Conservation (phyloP, 1,140 invertebrate genomes). For the Penaeus chinensis region DNA sequence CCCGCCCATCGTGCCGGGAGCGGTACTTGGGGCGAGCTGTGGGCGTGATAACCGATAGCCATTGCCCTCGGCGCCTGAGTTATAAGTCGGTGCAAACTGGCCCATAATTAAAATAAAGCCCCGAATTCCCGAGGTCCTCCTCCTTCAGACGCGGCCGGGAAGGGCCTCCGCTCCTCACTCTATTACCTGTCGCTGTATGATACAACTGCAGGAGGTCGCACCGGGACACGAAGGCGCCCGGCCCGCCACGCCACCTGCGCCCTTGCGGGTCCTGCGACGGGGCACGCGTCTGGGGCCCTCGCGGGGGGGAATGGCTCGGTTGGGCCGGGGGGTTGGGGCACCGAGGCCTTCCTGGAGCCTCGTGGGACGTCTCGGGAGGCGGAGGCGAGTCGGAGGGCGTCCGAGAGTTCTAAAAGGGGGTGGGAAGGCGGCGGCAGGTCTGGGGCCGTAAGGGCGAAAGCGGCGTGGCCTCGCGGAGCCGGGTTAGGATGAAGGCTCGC, state of each 20-base stretch:
- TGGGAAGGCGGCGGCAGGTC: background rate
- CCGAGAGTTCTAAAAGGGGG: too few species aligned
- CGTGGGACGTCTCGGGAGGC: too few species aligned
- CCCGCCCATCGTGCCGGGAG: too few species aligned
- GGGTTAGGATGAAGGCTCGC: slow-evolving; percentile 28
- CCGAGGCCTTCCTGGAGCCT: too few species aligned
- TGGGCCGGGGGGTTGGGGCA: too few species aligned
- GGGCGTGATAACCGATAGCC: slow-evolving; percentile 50
- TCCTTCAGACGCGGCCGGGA: slow-evolving; percentile 46
- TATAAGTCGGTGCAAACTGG: slow-evolving; percentile 26
- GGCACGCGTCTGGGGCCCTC: too few species aligned
- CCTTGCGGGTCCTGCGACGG: background rate
- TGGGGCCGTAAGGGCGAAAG: slow-evolving; percentile 7
- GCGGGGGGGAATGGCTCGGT: too few species aligned
- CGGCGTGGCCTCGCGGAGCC: background rate
- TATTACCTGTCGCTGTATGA: slow-evolving; percentile 58
- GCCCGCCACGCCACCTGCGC: background rate
- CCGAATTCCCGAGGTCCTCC: slow-evolving; percentile 38
- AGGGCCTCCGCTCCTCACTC: slow-evolving; percentile 50
- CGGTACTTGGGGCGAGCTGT: too few species aligned
- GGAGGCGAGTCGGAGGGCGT: too few species aligned
- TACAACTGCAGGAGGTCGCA: slow-evolving; percentile 56
- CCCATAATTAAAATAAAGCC: slow-evolving; percentile 57
- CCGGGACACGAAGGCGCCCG: background rate
- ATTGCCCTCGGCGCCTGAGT: slow-evolving; percentile 35